phyloP scores from a whole-genome alignment of 1,140 invertebrate species.

The Drosophila ficusphila region DNA sequence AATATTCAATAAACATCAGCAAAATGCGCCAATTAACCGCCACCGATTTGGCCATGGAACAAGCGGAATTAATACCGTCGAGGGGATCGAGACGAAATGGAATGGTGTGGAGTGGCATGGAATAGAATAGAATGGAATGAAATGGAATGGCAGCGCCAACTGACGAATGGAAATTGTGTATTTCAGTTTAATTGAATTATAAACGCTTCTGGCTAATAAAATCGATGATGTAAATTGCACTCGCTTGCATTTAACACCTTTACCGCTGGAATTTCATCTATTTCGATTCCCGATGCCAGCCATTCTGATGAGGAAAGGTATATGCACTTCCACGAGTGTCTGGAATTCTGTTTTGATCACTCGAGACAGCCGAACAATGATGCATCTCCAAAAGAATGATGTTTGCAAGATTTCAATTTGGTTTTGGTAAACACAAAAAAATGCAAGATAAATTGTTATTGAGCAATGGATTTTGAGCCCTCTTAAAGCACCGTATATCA shows the following conservation, averaged over 20 bases:
- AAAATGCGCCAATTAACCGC: constrained; percentile 77
- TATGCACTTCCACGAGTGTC: neutral
- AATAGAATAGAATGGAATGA: neutral
- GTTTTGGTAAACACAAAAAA: neutral
- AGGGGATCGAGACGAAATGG: neutral
- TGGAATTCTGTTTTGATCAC: neutral
- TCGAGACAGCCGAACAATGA: neutral
- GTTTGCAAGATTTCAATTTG: neutral
- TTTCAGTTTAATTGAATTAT: constrained; percentile 79
- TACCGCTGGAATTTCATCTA: constrained; percentile 75
- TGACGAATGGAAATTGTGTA: constrained; percentile 39
- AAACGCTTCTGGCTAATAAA: constrained; percentile 76
- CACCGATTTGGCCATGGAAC: constrained; percentile 49
- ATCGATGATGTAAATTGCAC: constrained; percentile 79
- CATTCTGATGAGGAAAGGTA: neutral
- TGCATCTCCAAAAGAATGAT: neutral
- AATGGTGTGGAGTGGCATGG: neutral
- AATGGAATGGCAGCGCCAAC: neutral
- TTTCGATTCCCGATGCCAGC: constrained; percentile 41
- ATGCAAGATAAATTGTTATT: too few species aligned
- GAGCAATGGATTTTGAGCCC: too few species aligned
- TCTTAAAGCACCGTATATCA: too few species aligned
- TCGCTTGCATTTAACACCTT: constrained; percentile 79
- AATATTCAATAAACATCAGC: constrained; percentile 80
- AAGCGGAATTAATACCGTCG: neutral